Percentiles rank a stretch among this genome's conserved stretches.
phyloP scores from a whole-genome alignment of 2,888 invertebrate genomes.

The Drosophila ochracea region DNA sequence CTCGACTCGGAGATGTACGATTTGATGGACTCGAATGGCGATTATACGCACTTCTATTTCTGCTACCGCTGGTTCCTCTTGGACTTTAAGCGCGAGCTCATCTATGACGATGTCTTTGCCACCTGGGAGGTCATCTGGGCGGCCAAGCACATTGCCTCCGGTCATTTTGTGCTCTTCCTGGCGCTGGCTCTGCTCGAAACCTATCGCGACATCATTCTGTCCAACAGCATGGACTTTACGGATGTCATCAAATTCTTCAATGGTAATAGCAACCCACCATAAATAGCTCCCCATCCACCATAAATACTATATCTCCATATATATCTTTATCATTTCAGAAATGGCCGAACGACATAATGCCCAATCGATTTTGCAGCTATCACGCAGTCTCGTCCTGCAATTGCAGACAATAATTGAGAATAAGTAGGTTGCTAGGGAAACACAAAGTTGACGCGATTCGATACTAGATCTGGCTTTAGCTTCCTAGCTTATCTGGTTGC shows the following conservation, averaged over 20 bases:
- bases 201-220: constrained; percentile 96
- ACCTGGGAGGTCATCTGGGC: constrained; percentile 99
- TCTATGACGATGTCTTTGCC: constrained; percentile 96
- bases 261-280: constrained; percentile 87
- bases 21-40: constrained; percentile 96
- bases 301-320: not conserved
- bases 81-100: constrained; percentile 97
- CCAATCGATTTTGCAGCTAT: constrained; percentile 91
- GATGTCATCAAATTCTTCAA: constrained; percentile 99
- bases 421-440: constrained; percentile 87
- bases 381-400: constrained; percentile 94
- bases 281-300: not conserved
- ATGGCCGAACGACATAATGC: constrained; percentile 98
- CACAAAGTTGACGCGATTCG: constrained; percentile 2
- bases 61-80: constrained; percentile 98
- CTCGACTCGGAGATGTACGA: constrained; percentile 97
- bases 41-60: constrained; percentile 98
- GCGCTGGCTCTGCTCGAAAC: constrained; percentile 96
- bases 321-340: constrained; percentile 88
- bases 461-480: constrained; percentile 6
- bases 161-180: constrained; percentile 96
- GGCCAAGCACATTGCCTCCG: constrained; percentile 93
- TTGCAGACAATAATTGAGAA: constrained; percentile 97
- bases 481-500: constrained; percentile 18
- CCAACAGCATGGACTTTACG: constrained; percentile 98